Evolutionary conservation across 35 echinoderm and acorn worm genomes (phyloP).

Genomic region (Amphiura filiformis): DNA sequence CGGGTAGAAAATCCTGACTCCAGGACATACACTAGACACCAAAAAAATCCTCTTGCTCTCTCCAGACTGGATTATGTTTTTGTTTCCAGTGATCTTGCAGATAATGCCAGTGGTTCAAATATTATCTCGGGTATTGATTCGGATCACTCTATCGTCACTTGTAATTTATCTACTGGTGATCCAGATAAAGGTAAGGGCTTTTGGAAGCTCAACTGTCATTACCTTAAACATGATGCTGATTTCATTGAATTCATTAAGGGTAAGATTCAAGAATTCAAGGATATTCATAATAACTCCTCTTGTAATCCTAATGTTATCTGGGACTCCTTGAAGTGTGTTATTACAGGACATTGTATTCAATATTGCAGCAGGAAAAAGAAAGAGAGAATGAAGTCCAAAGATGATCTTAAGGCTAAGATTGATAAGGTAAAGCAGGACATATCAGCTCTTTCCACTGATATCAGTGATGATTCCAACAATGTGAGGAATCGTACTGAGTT

Average conservation of each 20-base stretch:
- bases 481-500: too few relatives aligned
- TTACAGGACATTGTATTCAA: background rate
- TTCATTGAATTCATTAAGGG: background rate
- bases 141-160: background rate
- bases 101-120: background rate
- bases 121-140: background rate
- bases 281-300: background rate
- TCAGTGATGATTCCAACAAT: background rate
- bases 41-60: background rate
- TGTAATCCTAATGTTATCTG: background rate
- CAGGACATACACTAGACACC: background rate
- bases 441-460: too few relatives aligned
- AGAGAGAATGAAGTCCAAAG: too few relatives aligned
- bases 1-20: background rate
- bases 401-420: background rate
- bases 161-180: background rate
- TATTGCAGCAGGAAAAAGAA: too few relatives aligned
- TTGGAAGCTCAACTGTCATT: constrained; percentile 23
- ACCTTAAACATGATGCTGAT: background rate
- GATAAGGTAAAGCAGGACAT: background rate
- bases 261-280: background rate
- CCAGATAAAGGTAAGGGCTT: background rate
- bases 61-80: background rate
- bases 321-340: background rate
- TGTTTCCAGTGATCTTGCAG: background rate